Base-by-base conservation (phyloP, 1,140 invertebrate species). In the Halesus radiatus region DNA sequence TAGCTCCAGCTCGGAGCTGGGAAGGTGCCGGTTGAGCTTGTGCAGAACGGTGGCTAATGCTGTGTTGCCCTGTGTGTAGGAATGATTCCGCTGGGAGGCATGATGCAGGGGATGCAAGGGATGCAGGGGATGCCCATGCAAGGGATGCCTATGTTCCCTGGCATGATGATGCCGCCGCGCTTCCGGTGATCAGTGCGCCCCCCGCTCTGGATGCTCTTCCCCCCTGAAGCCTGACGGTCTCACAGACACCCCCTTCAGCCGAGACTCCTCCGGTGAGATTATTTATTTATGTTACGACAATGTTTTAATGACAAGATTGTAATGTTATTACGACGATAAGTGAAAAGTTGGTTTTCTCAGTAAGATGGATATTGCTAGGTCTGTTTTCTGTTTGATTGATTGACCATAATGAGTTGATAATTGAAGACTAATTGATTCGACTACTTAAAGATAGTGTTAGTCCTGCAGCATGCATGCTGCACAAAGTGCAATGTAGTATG, bases 151-250 rank as follows among this genome's bases (percentile, higher is more conserved):
- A 81, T 84, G 62, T 84, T 84, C 72, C 83, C 80, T 8, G 83
- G 83, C 3, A 80, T 81, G 64, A 93, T 94, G 91, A 93, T 94
- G 93, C 93, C 93, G 86, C 93, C 93, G 77, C 92, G 94, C 87
- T 95, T 94, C 88, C 94, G 94, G 94, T 95, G 94, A 95, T 95
- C 93, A 84, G 90, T 87, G 85, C 87, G 90, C 58, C 87, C 85
- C 86, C 84, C 80, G 22, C 83, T 80, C 73, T 84, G 82, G 80
- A 68, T 82, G 22, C 76, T 86, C 83, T 87, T 87, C 84, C 85
- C 86, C 83, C 85, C 73, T 74, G 23, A 16, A 20, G 52, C 20
- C 72, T 22, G 16, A 22, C 23, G 32, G 16, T 18, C 20, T 23
- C 72, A 50, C 52, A 50, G 70, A 15, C 70, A 16, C 53, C 16